phyloP scores from a whole-genome alignment of 2,888 invertebrate genomes.

The Carpatolechia fugitivella region DNA sequence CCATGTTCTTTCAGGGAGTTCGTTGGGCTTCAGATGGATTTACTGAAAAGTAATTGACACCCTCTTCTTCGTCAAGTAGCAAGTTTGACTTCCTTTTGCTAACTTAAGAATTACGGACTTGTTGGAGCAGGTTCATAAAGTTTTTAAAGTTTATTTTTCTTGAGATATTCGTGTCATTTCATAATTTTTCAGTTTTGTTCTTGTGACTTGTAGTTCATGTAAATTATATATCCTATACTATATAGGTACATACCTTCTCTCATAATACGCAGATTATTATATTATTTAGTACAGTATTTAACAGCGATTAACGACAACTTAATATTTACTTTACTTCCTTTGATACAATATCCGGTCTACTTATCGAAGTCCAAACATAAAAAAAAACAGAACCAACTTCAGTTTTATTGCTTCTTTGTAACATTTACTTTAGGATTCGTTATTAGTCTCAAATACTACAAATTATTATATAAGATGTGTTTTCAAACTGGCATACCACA shows the following conservation, averaged over 20 bases:
- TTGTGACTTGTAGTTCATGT: neutral
- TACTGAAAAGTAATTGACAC: conserved; percentile 40
- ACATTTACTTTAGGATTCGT: no score
- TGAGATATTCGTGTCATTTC: conserved; percentile 5
- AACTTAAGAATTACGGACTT: conserved; percentile 6
- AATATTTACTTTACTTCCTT: neutral
- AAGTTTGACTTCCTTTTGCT: conserved; percentile 72
- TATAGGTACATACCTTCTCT: no score
- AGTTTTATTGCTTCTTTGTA: no score
- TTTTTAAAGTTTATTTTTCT: conserved; percentile 11
- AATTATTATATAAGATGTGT: no score
- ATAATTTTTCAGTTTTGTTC: conserved; percentile 2
- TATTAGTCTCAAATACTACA: no score
- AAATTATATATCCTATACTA: neutral
- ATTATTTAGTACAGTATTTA: no score
- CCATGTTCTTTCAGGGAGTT: conserved; percentile 47
- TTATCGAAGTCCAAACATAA: no score
- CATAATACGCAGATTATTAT: no score
- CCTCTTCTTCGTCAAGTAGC: conserved; percentile 72
- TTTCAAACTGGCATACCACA: no score
- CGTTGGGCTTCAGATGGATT: conserved; percentile 34
- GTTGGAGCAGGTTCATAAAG: conserved; percentile 1
- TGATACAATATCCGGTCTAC: no score
- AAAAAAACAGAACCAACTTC: no score
- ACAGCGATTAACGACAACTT: no score